Evolutionary conservation across 2,797 vertebrate species (phyloP).

Genomic region (Cryptoblepharus egeriae): DNA sequence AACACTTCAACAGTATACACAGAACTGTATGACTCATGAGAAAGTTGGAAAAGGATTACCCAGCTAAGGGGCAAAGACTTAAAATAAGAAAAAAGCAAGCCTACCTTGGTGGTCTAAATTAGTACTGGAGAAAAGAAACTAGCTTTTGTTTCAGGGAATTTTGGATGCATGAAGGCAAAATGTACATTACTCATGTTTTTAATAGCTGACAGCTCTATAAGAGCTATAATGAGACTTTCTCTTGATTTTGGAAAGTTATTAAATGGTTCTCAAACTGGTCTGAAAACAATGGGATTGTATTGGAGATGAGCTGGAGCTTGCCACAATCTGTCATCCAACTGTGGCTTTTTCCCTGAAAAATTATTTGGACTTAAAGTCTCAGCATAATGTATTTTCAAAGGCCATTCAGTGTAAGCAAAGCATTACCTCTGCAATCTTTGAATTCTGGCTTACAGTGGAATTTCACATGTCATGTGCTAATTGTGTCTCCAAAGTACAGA

Average conservation of each 20-base stretch:
- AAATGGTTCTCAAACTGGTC: not conserved
- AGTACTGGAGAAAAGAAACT: not conserved
- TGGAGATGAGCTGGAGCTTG: not conserved
- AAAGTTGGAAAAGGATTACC: constrained; percentile 17
- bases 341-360: not conserved
- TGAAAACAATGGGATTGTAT: not conserved
- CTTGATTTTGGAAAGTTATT: not conserved
- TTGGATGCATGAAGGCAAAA: not conserved
- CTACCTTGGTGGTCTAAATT: not conserved
- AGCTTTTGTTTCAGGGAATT: not conserved
- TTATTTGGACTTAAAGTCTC: not conserved
- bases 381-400: not conserved
- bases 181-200: not conserved
- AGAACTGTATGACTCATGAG: constrained; percentile 10
- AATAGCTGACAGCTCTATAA: not conserved
- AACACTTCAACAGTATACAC: constrained; percentile 1
- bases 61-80: constrained; percentile 11
- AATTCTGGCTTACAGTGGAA: not conserved
- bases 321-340: not conserved
- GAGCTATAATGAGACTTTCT: not conserved
- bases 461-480: not conserved
- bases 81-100: not conserved
- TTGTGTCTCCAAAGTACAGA: not conserved
- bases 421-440: not conserved
- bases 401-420: not conserved